Percentiles rank a stretch among this genome's conserved stretches.
Conservation (phyloP, 2,888 invertebrate species). For the Pocota personata region DNA sequence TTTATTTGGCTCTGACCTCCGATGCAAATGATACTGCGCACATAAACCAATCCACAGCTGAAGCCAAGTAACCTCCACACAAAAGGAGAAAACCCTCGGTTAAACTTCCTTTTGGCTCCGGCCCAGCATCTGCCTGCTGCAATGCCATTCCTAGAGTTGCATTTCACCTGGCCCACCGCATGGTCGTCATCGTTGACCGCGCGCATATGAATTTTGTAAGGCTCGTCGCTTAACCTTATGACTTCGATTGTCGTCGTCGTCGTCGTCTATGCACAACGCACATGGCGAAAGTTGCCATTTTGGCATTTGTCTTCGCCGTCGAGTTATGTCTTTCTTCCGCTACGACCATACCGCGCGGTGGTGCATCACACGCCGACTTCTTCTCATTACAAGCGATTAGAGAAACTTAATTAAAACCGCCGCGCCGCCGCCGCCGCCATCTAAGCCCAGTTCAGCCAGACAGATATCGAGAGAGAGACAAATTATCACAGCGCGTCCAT, state of each 20-base stretch:
- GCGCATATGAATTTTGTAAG: conserved; percentile 55
- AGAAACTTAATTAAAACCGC: conserved; percentile 72
- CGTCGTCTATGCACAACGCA: conserved; percentile 13
- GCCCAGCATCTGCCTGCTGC: conserved; percentile 22
- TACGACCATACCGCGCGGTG: neutral
- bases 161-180: conserved; percentile 30
- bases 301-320: conserved; percentile 62
- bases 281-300: conserved; percentile 69
- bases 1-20: conserved; percentile 47
- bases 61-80: neutral
- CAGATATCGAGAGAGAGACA: conserved; percentile 36
- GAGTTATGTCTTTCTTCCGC: conserved; percentile 41
- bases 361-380: conserved; percentile 50
- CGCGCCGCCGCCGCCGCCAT: neutral
- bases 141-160: conserved; percentile 19
- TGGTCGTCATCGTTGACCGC: neutral
- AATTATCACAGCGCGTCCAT: conserved; percentile 60
- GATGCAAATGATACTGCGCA: conserved; percentile 38
- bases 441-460: conserved; percentile 20
- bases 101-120: conserved; percentile 59
- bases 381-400: conserved; percentile 71
- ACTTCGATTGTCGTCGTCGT: conserved; percentile 60
- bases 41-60: conserved; percentile 22
- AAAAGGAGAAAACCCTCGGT: conserved; percentile 30
- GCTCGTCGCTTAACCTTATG: conserved; percentile 72